These are phyloP conservation scores for Pionites leucogaster DNA, from an alignment of 2,113 vertebrate genomes.

Conservation along the genomic window DNA sequence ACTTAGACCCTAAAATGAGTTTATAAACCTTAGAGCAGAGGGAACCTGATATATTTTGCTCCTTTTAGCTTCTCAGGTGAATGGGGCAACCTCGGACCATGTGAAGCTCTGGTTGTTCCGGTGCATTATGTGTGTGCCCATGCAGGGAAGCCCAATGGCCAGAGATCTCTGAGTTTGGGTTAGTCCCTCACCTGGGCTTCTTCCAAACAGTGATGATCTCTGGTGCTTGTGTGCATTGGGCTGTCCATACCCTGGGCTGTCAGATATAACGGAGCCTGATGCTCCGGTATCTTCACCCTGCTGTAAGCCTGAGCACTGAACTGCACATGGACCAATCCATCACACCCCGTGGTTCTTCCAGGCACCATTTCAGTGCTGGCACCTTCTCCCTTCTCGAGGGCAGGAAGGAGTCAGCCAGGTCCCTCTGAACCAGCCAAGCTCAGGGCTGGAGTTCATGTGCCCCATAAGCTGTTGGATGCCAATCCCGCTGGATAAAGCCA, in stretches of 20 bases:
- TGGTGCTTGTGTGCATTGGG: rapidly evolving
- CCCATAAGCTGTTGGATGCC: neutral
- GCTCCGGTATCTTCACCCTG: neutral
- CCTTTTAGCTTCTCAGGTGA: neutral
- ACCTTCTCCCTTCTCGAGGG: neutral
- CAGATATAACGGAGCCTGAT: rapidly evolving
- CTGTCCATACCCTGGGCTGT: neutral
- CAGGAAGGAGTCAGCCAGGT: neutral
- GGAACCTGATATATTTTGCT: neutral
- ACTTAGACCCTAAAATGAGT: neutral
- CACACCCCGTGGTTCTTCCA: neutral
- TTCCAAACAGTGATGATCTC: neutral
- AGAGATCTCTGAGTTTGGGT: neutral
- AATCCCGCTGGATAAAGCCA: neutral
- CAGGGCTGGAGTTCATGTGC: neutral
- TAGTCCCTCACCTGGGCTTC: neutral
- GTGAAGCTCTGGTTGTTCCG: neutral
- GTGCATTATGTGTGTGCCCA: neutral
- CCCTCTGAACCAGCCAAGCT: neutral
- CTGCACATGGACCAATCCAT: neutral
- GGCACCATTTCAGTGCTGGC: neutral
- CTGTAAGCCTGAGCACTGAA: neutral
- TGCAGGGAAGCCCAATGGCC: neutral
- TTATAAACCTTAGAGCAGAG: neutral
- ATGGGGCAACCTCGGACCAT: neutral